A percentile compares a stretch with the other conserved stretches of the same genome.
phyloP scores from a whole-genome alignment of 1,140 invertebrate genomes.

The Drosophila repletoides region DNA sequence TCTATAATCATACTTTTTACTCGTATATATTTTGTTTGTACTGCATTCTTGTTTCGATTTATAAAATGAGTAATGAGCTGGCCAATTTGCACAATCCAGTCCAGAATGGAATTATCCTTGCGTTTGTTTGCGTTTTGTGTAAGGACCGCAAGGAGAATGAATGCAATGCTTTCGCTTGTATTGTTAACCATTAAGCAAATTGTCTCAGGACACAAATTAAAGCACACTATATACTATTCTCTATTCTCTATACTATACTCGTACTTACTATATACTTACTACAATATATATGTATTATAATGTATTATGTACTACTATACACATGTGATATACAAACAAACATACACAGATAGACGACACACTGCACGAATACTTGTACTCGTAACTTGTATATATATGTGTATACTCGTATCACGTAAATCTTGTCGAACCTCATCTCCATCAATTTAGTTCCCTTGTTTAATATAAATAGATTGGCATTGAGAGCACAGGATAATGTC shows the following conservation, averaged over 20 bases:
- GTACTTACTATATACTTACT: background rate
- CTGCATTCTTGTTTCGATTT: constrained; percentile 9
- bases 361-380: constrained; percentile 32
- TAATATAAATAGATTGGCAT: background rate
- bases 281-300: no score
- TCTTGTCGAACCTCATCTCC: constrained; percentile 9
- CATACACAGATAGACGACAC: background rate
- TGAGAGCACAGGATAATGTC: background rate
- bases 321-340: background rate
- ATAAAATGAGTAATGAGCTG: constrained; percentile 9
- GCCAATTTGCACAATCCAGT: constrained; percentile 20
- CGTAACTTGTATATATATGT: constrained; percentile 20
- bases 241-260: constrained; percentile 1
- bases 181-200: constrained; percentile 22
- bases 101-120: constrained; percentile 12
- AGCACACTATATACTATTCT: constrained; percentile 15
- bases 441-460: constrained; percentile 2
- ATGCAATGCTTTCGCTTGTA: constrained; percentile 22
- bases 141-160: constrained; percentile 12
- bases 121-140: constrained; percentile 12
- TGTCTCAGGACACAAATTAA: constrained; percentile 17
- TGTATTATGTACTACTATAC: no score
- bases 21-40: constrained; percentile 11
- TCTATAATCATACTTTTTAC: no score
- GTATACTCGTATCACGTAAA: constrained; percentile 14